Conservation (phyloP, 1,140 invertebrate genomes). For the Coptotermes formosanus region DNA sequence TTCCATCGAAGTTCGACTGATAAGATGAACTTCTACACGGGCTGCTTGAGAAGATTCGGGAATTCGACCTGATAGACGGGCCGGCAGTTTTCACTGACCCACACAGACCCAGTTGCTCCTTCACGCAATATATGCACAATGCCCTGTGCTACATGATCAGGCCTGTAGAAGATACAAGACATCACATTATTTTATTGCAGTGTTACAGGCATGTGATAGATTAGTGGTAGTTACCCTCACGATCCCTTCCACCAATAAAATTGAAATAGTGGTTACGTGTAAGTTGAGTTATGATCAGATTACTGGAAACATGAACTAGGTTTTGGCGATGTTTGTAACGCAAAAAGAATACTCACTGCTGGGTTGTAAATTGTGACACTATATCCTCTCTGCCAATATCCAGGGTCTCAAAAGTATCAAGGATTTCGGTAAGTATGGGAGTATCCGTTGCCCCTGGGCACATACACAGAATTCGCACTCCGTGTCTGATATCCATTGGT, state of each 20-base stretch:
- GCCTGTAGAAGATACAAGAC: constrained; percentile 21
- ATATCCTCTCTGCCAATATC: not conserved
- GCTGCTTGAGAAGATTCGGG: not conserved
- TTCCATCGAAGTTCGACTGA: too few relatives aligned
- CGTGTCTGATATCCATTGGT: constrained; percentile 44
- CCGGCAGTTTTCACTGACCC: constrained; percentile 27
- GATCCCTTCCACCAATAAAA: too few relatives aligned
- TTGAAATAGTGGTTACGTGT: too few relatives aligned
- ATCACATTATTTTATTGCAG: too few relatives aligned
- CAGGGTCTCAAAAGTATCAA: not conserved
- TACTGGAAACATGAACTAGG: too few relatives aligned
- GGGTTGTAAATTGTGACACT: not conserved
- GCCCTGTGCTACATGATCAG: constrained; percentile 30
- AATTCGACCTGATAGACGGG: constrained; percentile 30
- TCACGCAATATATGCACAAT: constrained; percentile 29
- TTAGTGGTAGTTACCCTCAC: too few relatives aligned
- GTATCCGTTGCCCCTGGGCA: constrained; percentile 56
- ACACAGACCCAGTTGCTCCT: constrained; percentile 29
- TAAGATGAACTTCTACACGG: too few relatives aligned
- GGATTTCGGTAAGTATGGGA: constrained; percentile 26
- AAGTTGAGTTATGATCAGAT: too few relatives aligned
- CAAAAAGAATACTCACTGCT: not conserved
- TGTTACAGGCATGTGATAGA: too few relatives aligned
- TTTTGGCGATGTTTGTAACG: too few relatives aligned
- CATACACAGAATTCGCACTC: constrained; percentile 50